A percentile compares a stretch with the other conserved stretches of the same genome.
phyloP scores from a whole-genome alignment of 1,140 invertebrate species.

The Microplitis demolitor region DNA sequence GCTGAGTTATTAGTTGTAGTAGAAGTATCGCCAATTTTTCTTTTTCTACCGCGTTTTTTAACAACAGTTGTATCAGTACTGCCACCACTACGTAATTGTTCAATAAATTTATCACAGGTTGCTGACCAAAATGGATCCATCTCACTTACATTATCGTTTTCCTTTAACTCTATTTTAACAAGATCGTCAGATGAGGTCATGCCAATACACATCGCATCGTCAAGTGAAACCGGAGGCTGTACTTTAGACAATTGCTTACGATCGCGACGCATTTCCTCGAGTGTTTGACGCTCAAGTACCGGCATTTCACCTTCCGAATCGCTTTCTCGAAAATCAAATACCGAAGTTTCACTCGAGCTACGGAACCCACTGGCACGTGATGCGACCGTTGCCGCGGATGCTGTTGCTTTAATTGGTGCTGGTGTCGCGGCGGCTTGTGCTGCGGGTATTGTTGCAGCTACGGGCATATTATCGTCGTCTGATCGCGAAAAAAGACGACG shows the following conservation, averaged over 20 bases:
- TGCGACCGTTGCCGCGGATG: slow-evolving; percentile 38
- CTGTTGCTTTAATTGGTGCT: slow-evolving; percentile 33
- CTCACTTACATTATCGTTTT: slow-evolving; percentile 51
- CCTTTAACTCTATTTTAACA: slow-evolving; percentile 55
- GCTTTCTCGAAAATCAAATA: slow-evolving; percentile 69
- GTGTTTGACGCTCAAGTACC: slow-evolving; percentile 64
- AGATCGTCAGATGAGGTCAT: slow-evolving; percentile 51
- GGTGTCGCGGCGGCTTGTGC: slow-evolving; percentile 24
- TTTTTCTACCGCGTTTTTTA: slow-evolving; percentile 63
- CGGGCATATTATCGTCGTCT: slow-evolving; percentile 57
- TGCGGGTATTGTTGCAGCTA: slow-evolving; percentile 32
- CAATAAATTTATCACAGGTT: slow-evolving; percentile 74
- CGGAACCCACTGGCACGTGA: slow-evolving; percentile 61
- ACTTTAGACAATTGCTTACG: slow-evolving; percentile 61
- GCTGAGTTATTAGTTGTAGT: too few relatives aligned
- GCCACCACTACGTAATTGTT: slow-evolving; percentile 68
- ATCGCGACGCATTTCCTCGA: slow-evolving; percentile 64
- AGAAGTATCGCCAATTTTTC: slow-evolving; percentile 53
- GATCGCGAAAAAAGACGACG: slow-evolving; percentile 60
- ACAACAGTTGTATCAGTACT: slow-evolving; percentile 26
- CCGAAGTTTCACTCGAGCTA: slow-evolving; percentile 68
- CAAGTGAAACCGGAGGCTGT: slow-evolving; percentile 56
- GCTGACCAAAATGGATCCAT: slow-evolving; percentile 67
- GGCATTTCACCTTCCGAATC: slow-evolving; percentile 67
- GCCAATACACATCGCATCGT: slow-evolving; percentile 52